Evolutionary conservation across 2,113 vertebrate species (phyloP).

Genomic region (Hemichromis elongatus): DNA sequence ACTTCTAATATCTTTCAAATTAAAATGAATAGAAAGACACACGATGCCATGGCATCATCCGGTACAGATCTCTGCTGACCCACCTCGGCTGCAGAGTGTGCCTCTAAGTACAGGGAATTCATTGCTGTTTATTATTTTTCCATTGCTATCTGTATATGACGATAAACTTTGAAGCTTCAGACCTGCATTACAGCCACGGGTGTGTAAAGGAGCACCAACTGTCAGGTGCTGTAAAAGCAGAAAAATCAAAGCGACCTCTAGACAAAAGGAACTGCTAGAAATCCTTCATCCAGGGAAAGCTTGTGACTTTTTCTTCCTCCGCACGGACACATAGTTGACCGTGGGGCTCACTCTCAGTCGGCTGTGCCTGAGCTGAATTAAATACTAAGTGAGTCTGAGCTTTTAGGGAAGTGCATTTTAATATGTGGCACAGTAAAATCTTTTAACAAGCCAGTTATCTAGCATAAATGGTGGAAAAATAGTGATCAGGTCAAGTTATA

Average conservation of each 20-base stretch:
- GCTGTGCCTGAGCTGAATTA: not conserved
- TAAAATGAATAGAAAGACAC: not conserved
- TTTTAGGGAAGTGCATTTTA: not conserved
- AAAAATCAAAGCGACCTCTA: not conserved
- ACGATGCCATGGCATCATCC: not conserved
- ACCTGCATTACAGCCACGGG: not conserved
- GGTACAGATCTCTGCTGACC: not conserved
- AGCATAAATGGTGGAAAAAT: not conserved
- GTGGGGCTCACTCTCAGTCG: not conserved
- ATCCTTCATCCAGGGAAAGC: not conserved
- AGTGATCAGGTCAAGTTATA: not conserved
- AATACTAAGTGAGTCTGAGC: not conserved
- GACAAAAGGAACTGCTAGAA: not conserved
- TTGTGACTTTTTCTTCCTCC: not conserved
- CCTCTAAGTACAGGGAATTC: not conserved
- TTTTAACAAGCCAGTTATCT: not conserved
- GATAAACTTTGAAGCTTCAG: not conserved
- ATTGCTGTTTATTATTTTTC: not conserved
- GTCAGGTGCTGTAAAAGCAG: not conserved
- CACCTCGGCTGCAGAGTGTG: not conserved
- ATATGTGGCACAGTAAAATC: not conserved
- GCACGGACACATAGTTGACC: not conserved
- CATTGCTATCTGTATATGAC: not conserved
- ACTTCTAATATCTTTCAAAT: too few species aligned
- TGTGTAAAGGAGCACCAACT: not conserved